phyloP scores from a whole-genome alignment of 1,140 invertebrate species.

The Drosophila sturtevanti region DNA sequence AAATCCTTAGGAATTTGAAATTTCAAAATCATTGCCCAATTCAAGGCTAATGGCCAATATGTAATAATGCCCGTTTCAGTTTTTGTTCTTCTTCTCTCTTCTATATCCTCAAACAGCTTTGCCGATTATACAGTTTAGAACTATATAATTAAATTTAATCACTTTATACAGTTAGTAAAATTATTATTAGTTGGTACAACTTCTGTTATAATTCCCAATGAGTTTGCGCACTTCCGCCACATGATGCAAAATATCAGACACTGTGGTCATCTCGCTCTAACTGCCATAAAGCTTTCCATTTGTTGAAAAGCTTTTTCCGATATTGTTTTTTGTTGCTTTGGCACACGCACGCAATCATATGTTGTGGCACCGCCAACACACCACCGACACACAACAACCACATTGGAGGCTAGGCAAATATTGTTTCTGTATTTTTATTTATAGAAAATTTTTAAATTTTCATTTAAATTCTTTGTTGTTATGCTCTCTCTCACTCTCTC shows the following conservation, averaged over 20 bases:
- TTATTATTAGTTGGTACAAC: background rate
- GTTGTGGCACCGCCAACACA: conserved; percentile 48
- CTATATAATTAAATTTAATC: background rate
- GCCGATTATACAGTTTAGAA: background rate
- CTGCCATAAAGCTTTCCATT: conserved; percentile 36
- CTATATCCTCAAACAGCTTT: background rate
- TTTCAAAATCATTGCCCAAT: conserved; percentile 56
- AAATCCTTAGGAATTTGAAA: conserved; percentile 52
- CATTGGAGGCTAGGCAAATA: conserved; percentile 45
- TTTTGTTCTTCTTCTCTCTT: background rate
- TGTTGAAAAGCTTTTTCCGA: conserved; percentile 29
- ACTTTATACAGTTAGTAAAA: background rate
- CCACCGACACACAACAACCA: conserved; percentile 26
- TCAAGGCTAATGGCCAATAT: conserved; percentile 38
- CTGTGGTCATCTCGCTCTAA: conserved; percentile 52
- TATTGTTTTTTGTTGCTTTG: conserved; percentile 4
- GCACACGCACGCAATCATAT: conserved; percentile 65
- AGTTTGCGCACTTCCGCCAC: conserved; percentile 62
- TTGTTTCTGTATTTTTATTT: conserved; percentile 54
- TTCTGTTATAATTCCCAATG: conserved; percentile 33
- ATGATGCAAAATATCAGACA: conserved; percentile 18
- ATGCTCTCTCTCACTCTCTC: conserved; percentile 20
- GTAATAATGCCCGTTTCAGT: background rate
- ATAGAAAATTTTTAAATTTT: conserved; percentile 78
- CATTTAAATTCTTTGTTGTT: conserved; percentile 71